Evolutionary conservation across 1,140 invertebrate species (phyloP).

Genomic region (Hyphantria cunea): DNA sequence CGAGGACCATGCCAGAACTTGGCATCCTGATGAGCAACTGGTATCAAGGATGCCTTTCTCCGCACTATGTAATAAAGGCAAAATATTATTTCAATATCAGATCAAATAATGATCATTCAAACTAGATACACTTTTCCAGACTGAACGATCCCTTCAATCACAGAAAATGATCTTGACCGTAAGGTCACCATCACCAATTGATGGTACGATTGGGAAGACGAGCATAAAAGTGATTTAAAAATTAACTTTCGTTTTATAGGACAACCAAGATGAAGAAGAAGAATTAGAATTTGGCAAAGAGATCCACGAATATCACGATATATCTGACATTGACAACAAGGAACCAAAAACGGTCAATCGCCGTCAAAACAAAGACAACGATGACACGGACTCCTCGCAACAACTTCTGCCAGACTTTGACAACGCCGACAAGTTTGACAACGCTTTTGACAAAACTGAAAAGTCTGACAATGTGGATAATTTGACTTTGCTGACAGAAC

Average conservation of each 20-base stretch:
- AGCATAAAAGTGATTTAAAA: too few relatives aligned
- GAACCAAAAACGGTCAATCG: constrained; percentile 50
- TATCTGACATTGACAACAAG: constrained; percentile 51
- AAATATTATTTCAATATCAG: too few relatives aligned
- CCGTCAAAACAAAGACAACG: constrained; percentile 58
- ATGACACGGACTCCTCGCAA: constrained; percentile 59
- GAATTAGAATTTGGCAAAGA: constrained; percentile 73
- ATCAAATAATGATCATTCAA: too few relatives aligned
- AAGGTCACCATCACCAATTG: too few relatives aligned
- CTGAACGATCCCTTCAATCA: too few relatives aligned
- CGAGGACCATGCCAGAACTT: too few relatives aligned
- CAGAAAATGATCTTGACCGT: too few relatives aligned
- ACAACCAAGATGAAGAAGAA: constrained; percentile 69
- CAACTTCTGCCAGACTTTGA: constrained; percentile 60
- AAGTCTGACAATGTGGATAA: constrained; percentile 56
- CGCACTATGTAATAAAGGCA: too few relatives aligned
- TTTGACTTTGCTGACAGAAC: constrained; percentile 63
- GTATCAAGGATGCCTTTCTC: too few relatives aligned
- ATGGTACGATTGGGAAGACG: too few relatives aligned
- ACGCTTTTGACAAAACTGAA: constrained; percentile 34
- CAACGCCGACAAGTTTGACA: constrained; percentile 28
- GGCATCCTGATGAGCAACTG: too few relatives aligned
- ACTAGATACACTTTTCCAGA: too few relatives aligned
- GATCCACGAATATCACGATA: constrained; percentile 71
- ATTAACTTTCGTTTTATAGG: constrained; percentile 40